Conservation (phyloP, 1,140 invertebrate species). For the Meteorus sp. region DNA sequence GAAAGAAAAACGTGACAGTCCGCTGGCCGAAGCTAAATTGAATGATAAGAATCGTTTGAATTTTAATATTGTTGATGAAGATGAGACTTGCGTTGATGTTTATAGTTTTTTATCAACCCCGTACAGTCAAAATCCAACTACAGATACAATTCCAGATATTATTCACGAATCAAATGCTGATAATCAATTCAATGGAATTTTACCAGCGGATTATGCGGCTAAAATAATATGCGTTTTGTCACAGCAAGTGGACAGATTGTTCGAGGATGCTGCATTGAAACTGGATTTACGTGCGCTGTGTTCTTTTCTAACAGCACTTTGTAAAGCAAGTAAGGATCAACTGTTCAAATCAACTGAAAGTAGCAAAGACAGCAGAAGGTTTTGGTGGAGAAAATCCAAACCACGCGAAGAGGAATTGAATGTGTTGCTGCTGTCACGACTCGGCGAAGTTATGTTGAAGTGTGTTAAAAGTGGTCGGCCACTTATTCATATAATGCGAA, state of each 20-base stretch:
- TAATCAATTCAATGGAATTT: conserved; percentile 68
- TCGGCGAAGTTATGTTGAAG: conserved; percentile 85
- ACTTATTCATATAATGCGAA: conserved; percentile 84
- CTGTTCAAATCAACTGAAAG: conserved; percentile 62
- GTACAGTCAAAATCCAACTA: conserved; percentile 62
- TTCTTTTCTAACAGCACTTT: conserved; percentile 78
- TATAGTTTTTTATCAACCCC: conserved; percentile 80
- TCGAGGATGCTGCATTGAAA: conserved; percentile 83
- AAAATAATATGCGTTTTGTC: conserved; percentile 85
- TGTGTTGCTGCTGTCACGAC: conserved; percentile 72
- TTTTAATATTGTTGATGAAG: conserved; percentile 67
- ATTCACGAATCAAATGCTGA: conserved; percentile 68
- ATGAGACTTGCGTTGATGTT: conserved; percentile 79
- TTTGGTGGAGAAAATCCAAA: conserved; percentile 62
- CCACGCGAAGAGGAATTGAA: conserved; percentile 61
- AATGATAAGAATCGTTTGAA: conserved; percentile 56
- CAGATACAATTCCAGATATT: conserved; percentile 66
- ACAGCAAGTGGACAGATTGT: conserved; percentile 81
- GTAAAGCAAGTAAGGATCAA: conserved; percentile 79
- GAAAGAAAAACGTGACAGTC: conserved; percentile 54
- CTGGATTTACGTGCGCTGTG: conserved; percentile 83
- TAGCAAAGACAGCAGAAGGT: conserved; percentile 50
- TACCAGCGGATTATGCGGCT: conserved; percentile 79
- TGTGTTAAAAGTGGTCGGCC: conserved; percentile 85
- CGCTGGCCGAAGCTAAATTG: conserved; percentile 41